Evolutionary conservation across 2,797 vertebrate species (phyloP), one percentile per base, ranked within the genome.

Genomic region (Pseudochaenichthys georgianus): DNA sequence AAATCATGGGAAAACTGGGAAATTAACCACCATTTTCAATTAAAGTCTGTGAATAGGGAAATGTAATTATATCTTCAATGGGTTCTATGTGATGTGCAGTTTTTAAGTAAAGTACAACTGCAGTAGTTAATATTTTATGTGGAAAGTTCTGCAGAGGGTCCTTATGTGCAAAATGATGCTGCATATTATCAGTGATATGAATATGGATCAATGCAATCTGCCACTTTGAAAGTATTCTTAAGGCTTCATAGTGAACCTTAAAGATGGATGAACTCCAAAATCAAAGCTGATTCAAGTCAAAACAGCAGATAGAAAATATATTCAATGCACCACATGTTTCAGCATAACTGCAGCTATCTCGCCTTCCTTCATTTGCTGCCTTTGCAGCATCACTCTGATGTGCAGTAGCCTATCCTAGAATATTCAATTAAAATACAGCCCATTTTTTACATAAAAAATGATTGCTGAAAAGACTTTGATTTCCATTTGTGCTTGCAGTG

Each of bases 401-500:
- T 69, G 70, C 75, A 64, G 54, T 76, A 21, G 21, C 21, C 2
- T 21, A 73, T 69, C 38, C 81, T 70, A 42, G 65, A 79, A 75
- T 70, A 77, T 81, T 88, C 67, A 84, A 89, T 91, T 90, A 89
- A 91, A 88, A 86, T 50, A 75, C 70, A 79, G 57, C 45, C 63
- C 15, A n/a, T 88, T 88, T 90, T 66, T 90, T 66, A 71, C 87
- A 85, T 81, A 9, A 42, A 78, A 82, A 85, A 87, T 79, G 31
- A 67, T 67, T 23, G 66, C 81, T 92, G 88, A 93, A 92, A 87
- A 75, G 89, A 77, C 86, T 90, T 90, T 91, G 87, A 93, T 92
- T 92, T 90, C 58, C 73, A 60, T 88, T 92, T 89, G 78, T 89
- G 89, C 88, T 91, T 69, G 84, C 69, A 0, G 68, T 86, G 85